Evolutionary conservation across 2,888 invertebrate species (phyloP).

Genomic region (Augochlorella aurata): DNA sequence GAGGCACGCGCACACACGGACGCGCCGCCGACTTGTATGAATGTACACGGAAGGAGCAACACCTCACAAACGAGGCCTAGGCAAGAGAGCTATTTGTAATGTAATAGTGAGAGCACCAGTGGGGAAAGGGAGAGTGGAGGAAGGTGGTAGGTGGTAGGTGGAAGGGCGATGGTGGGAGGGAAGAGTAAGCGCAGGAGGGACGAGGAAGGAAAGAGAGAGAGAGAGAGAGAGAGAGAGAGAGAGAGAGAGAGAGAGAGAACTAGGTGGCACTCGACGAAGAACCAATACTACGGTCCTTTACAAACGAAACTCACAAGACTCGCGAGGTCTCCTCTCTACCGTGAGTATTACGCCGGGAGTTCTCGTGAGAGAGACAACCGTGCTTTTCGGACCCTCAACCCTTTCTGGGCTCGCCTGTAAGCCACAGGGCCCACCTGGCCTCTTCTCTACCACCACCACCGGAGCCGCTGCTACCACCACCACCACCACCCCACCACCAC

Average conservation of each 20-base stretch:
- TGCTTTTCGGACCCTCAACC: slow-evolving; percentile 67
- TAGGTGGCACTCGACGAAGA: slow-evolving; percentile 67
- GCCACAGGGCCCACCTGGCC: slow-evolving; percentile 66
- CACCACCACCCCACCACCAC: slow-evolving; percentile 18
- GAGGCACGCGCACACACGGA: slow-evolving; percentile 33
- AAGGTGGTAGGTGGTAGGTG: slow-evolving; percentile 64
- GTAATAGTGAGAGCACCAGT: slow-evolving; percentile 75
- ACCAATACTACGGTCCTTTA: slow-evolving; percentile 70
- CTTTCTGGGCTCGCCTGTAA: slow-evolving; percentile 61
- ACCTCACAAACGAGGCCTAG: slow-evolving; percentile 69
- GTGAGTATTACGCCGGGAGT: slow-evolving; percentile 59
- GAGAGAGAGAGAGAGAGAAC: slow-evolving; percentile 63
- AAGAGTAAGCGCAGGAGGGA: slow-evolving; percentile 55
- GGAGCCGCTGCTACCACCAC: slow-evolving; percentile 39
- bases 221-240: slow-evolving; percentile 52
- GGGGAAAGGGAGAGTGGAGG: slow-evolving; percentile 74
- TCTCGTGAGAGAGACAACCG: slow-evolving; percentile 82
- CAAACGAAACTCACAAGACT: slow-evolving; percentile 64
- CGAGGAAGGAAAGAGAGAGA: slow-evolving; percentile 40
- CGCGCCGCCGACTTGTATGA: slow-evolving; percentile 15
- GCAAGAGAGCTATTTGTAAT: slow-evolving; percentile 78
- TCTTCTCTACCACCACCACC: slow-evolving; percentile 54
- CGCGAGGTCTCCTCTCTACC: slow-evolving; percentile 57
- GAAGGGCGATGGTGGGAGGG: slow-evolving; percentile 59
- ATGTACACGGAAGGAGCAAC: slow-evolving; percentile 62